These are phyloP conservation scores for Drosophila meridionalis DNA, from an alignment of 2,888 invertebrate species.

Conservation along the genomic window DNA sequence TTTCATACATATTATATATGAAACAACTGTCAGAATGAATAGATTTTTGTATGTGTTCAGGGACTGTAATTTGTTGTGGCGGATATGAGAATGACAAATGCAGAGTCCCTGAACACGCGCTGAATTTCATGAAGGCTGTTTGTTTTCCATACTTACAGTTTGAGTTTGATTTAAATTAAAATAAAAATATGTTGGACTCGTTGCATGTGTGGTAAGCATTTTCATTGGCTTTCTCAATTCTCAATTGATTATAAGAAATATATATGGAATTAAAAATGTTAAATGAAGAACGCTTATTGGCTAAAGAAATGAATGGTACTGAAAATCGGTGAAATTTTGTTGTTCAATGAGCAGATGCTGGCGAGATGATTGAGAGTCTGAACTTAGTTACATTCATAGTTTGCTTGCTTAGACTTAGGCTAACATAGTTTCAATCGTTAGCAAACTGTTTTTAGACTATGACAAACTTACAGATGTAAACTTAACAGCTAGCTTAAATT, in stretches of 20 bases:
- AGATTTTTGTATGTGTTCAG: constrained; percentile 9
- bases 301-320: constrained; percentile 34
- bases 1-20: background rate
- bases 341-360: constrained; percentile 35
- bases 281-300: constrained; percentile 20
- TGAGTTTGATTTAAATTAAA: constrained; percentile 32
- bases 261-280: constrained; percentile 11
- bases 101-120: constrained; percentile 15
- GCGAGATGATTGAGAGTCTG: constrained; percentile 34
- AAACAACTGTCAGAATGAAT: constrained; percentile 20
- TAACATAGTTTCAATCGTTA: constrained; percentile 16
- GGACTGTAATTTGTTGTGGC: constrained; percentile 24
- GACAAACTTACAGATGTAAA: constrained; percentile 36
- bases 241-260: constrained; percentile 2
- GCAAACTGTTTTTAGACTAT: constrained; percentile 17
- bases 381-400: background rate
- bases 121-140: constrained; percentile 25
- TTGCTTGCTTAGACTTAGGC: constrained; percentile 20
- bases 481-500: constrained; percentile 38
- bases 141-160: constrained; percentile 59
- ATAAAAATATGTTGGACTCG: constrained; percentile 8
- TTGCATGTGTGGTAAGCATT: constrained; percentile 57
- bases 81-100: constrained; percentile 44
- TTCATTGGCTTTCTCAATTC: constrained; percentile 7
- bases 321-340: constrained; percentile 28